These are phyloP conservation scores for Trissolcus basalis DNA, from an alignment of 1,140 invertebrate genomes.

Conservation along the genomic window DNA sequence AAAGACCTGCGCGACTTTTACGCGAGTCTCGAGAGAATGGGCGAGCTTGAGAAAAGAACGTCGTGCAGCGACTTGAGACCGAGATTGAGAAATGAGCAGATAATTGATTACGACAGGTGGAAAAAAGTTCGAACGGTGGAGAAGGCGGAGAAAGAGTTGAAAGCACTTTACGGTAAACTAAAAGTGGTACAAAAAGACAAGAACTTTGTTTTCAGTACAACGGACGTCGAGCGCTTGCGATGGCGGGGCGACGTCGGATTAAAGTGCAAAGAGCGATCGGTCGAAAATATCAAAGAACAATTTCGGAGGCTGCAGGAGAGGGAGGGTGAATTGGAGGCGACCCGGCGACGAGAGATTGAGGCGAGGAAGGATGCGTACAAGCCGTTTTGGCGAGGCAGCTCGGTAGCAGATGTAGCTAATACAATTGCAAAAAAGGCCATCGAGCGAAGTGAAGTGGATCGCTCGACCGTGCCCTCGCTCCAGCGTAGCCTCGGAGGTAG, in stretches of 20 bases:
- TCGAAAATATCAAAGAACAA: slow-evolving; percentile 87
- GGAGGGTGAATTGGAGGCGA: slow-evolving; percentile 73
- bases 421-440: slow-evolving; percentile 78
- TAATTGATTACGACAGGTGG: slow-evolving; percentile 92
- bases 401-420: slow-evolving; percentile 85
- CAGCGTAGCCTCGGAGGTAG: slow-evolving; percentile 80
- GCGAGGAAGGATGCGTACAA: slow-evolving; percentile 83
- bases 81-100: slow-evolving; percentile 83
- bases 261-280: slow-evolving; percentile 88
- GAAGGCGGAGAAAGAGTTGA: slow-evolving; percentile 88
- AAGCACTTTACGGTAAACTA: slow-evolving; percentile 85
- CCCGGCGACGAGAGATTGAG: slow-evolving; percentile 72
- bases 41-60: slow-evolving; percentile 86
- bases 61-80: slow-evolving; percentile 83
- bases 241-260: slow-evolving; percentile 88
- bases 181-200: slow-evolving; percentile 87
- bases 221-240: slow-evolving; percentile 81
- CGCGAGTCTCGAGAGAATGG: slow-evolving; percentile 88
- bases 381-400: slow-evolving; percentile 88
- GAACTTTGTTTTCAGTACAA: slow-evolving; percentile 87
- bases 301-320: slow-evolving; percentile 79
- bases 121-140: slow-evolving; percentile 86
- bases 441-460: slow-evolving; percentile 59
- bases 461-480: slow-evolving; percentile 60
- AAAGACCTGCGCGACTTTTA: slow-evolving; percentile 91